Base-by-base conservation (phyloP, 2,113 vertebrate species). In the Eolophus roseicapilla region DNA sequence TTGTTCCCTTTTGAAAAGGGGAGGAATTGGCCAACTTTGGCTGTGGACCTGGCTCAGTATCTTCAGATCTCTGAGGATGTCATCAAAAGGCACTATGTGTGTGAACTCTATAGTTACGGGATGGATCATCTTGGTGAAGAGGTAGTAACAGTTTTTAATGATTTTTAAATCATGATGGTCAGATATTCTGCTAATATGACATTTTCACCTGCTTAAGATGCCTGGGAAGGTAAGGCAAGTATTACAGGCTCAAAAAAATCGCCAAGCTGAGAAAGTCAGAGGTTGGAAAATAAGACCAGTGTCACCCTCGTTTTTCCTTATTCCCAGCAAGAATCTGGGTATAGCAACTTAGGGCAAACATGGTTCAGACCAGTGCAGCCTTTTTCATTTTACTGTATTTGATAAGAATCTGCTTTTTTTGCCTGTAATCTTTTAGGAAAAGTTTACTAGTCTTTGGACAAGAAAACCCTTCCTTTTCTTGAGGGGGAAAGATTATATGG, bases 71-170 rank as follows among this genome's bases (percentile, higher is more conserved):
- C 97, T 35, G 98, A 99, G 11, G 99, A 99, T 93, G 95, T 98
- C 23, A 94, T 99, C 44, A 97, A 92, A 55, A 98, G 99, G 87
- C 99, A 99, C 96, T 98, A 99, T 3, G 99, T 99, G 50, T 99
- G 98, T 76, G 99, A 99, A 80, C 98, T 99, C 11, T 99, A 99
- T 94, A 99, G 96, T 97, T 98, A 99, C 3, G 99, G 99, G 29
- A 98, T 98, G 78, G 99, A 99, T 98, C 98, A 96, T 44, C 95
- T 99, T 5, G 99, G 98, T 11, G 99, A 99, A 91, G 98, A 99
- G 99, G 99, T 99, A 96, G 95, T 14, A 70, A 37, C 19, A 65
- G 63, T 43, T 60, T 73, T 44, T 67, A 47, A 27, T 0, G 7
- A 28, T 65, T 88, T 60, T 47, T 43, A 59, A 27, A 43, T 13